Evolutionary conservation across 2,888 invertebrate species (phyloP), one percentile per base, ranked within the genome.

Genomic region (Norana najaformis): DNA sequence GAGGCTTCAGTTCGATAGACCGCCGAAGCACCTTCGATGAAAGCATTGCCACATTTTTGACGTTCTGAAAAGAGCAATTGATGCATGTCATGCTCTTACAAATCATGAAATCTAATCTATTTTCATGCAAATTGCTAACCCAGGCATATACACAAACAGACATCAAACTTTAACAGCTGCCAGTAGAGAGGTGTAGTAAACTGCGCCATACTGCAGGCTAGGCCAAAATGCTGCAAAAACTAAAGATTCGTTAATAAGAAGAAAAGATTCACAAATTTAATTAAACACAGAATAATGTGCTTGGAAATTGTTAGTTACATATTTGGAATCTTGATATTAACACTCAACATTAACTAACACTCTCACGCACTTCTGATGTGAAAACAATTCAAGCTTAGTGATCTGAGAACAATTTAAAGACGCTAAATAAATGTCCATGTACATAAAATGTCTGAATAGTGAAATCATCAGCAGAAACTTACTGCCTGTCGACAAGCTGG

Each of bases 401-500:
- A 8, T n/a, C 69, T 69, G 69, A 69, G 69, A 69, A 69, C 30
- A 69, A 0, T n/a, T 5, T n/a, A 69, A 30, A 16, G n/a, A 30
- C n/a, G n/a, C n/a, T n/a, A 69, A n/a, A 13, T 69, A 69, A 69
- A 69, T 69, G 30, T 30, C 8, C 16, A n/a, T 1, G 23, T 20
- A 47, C 47, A 47, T n/a, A 69, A n/a, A 69, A 69, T 69, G 69
- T 69, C 30, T 69, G 69, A 5, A 69, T 69, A n/a, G n/a, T n/a
- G 30, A n/a, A 30, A 69, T 69, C 69, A 69, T 69, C n/a, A n/a
- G 85, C 35, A 85, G 35, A 85, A 88, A 89, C 93, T 91, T 91
- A 94, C 94, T 92, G 92, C 92, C 35, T 91, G 92, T 18, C 93
- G 91, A 90, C 94, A 95, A 85, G 94, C 94, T 47, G 92, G 91